A percentile compares a stretch with the other conserved stretches of the same genome.
Evolutionary conservation across 2,797 vertebrate species (phyloP).

Genomic region (Parauchenoglanis punctatus): DNA sequence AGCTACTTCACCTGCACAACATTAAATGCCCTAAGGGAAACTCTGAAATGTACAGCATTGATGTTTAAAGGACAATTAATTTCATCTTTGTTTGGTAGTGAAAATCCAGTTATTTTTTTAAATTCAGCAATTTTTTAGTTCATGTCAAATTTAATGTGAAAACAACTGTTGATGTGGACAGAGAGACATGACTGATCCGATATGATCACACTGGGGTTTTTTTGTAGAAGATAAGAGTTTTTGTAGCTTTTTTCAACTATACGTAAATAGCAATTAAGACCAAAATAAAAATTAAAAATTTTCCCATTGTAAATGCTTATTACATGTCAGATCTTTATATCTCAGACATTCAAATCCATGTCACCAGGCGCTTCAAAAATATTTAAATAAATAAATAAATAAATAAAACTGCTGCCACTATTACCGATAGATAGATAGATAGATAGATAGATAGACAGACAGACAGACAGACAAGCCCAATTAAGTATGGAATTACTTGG

Average conservation of each 20-base stretch:
- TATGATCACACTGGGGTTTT: background rate
- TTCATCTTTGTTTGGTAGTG: background rate
- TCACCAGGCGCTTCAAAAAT: no score
- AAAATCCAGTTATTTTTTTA: background rate
- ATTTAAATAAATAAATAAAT: no score
- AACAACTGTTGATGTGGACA: background rate
- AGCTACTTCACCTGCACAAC: background rate
- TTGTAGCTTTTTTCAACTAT: background rate
- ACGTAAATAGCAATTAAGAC: background rate
- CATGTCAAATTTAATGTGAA: background rate
- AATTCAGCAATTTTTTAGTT: background rate
- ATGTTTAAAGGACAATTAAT: background rate
- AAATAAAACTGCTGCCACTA: no score
- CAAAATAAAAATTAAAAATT: background rate
- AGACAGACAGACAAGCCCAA: background rate
- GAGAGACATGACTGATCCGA: no score
- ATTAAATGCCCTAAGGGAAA: background rate
- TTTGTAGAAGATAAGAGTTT: background rate
- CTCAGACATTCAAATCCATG: no score
- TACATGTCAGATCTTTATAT: background rate
- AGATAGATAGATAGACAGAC: no score
- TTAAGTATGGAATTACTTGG: background rate
- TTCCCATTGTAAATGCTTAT: background rate
- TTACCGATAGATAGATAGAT: no score
- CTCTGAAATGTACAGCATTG: background rate